A percentile compares a stretch with the other conserved stretches of the same genome.
phyloP scores from a whole-genome alignment of 2,113 vertebrate genomes.

The Mesocricetus auratus region DNA sequence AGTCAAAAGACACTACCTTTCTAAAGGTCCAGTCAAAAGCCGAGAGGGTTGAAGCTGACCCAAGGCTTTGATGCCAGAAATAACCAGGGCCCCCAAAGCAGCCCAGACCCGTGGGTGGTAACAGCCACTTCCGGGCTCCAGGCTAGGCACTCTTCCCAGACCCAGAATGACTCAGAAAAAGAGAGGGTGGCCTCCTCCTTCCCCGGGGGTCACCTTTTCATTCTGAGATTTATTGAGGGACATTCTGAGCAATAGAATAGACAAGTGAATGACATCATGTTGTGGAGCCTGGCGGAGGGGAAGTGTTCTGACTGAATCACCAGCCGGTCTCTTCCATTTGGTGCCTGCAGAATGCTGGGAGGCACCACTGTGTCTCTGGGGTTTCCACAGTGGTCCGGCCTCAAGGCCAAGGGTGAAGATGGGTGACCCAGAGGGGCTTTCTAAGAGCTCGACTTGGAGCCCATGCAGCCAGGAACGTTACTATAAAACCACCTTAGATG shows the following conservation, averaged over 20 bases:
- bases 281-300: rapidly evolving
- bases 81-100: not conserved
- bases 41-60: not conserved
- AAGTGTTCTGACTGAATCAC: not conserved
- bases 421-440: no score
- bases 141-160: constrained; percentile 25
- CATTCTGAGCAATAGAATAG: not conserved
- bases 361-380: not conserved
- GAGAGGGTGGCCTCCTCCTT: constrained; percentile 52
- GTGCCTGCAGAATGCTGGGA: rapidly evolving
- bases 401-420: rapidly evolving
- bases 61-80: constrained; percentile 47
- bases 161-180: constrained; percentile 60
- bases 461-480: rapidly evolving
- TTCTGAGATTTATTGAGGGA: not conserved
- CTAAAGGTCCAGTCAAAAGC: not conserved
- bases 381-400: not conserved
- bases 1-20: not conserved
- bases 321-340: rapidly evolving
- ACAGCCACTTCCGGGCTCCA: not conserved
- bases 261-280: not conserved
- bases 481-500: not conserved
- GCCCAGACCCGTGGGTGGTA: not conserved
- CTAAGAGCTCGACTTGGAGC: not conserved
- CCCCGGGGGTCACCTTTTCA: not conserved